Conservation (phyloP, 2,113 vertebrate genomes). For the Tichodroma muraria region DNA sequence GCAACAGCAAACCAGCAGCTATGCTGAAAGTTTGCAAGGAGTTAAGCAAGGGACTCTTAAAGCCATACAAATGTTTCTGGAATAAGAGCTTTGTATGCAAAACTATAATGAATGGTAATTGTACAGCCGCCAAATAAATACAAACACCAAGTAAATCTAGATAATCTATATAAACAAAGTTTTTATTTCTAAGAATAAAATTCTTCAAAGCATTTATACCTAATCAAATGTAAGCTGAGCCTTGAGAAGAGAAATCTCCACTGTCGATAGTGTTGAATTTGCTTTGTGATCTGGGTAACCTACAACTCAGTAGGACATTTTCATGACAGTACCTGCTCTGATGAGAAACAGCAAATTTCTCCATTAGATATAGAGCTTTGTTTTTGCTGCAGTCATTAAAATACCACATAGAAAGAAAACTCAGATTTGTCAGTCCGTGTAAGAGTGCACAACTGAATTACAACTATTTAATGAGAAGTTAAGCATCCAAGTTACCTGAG, state of each 20-base stretch:
- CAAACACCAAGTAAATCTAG: not conserved
- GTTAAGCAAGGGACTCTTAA: constrained; percentile 1
- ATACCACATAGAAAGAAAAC: not conserved
- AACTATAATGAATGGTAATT: not conserved
- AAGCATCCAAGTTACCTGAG: not conserved
- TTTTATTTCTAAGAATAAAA: not conserved
- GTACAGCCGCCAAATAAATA: not conserved
- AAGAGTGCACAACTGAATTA: not conserved
- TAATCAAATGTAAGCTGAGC: not conserved
- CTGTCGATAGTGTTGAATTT: not conserved
- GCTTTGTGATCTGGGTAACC: not conserved
- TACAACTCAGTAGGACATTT: not conserved
- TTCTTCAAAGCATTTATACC: not conserved
- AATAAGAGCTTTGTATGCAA: not conserved
- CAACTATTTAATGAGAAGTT: not conserved
- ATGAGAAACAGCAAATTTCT: not conserved
- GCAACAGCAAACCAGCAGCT: not conserved
- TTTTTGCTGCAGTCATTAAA: not conserved
- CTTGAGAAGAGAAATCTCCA: not conserved
- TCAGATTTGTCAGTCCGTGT: not conserved
- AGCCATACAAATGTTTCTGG: not conserved
- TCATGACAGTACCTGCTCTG: not conserved
- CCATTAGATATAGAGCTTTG: not conserved
- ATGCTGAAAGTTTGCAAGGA: not conserved
- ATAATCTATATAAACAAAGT: not conserved